A percentile compares a stretch with the other conserved stretches of the same genome.
Conservation (phyloP, 1,140 invertebrate genomes). For the Trichomalopsis sarcophagae region DNA sequence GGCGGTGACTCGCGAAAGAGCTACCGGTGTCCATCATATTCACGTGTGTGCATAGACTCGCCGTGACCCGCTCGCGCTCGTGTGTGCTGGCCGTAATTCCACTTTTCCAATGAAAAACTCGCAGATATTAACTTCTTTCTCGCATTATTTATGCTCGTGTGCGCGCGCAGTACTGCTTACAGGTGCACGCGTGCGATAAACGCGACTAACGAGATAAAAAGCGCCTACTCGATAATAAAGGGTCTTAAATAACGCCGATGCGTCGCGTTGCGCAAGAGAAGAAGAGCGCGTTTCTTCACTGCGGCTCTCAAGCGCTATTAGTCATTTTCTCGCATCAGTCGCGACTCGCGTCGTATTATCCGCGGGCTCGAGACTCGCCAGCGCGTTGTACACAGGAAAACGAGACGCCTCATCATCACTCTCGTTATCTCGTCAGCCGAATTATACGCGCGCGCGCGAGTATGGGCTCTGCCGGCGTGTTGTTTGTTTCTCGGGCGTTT, state of each 20-base stretch:
- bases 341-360: background rate
- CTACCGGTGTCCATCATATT: background rate
- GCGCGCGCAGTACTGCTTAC: too few relatives aligned
- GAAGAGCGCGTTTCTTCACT: conserved; percentile 23
- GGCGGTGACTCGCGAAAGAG: background rate
- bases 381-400: background rate
- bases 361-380: background rate
- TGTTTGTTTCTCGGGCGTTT: background rate
- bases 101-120: conserved; percentile 61
- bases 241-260: conserved; percentile 37
- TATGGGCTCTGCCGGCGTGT: too few relatives aligned
- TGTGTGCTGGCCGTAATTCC: conserved; percentile 58
- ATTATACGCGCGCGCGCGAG: background rate
- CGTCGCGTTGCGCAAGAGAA: conserved; percentile 18
- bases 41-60: conserved; percentile 36
- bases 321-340: conserved; percentile 4
- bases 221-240: conserved; percentile 38
- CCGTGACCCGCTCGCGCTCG: conserved; percentile 53
- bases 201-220: conserved; percentile 32
- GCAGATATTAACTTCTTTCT: conserved; percentile 53
- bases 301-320: conserved; percentile 5
- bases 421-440: background rate
- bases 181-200: background rate
- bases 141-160: conserved; percentile 24
- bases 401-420: background rate